These are phyloP conservation scores for Eulimnadia texana DNA, from an alignment of 1,140 invertebrate species.

Conservation along the genomic window DNA sequence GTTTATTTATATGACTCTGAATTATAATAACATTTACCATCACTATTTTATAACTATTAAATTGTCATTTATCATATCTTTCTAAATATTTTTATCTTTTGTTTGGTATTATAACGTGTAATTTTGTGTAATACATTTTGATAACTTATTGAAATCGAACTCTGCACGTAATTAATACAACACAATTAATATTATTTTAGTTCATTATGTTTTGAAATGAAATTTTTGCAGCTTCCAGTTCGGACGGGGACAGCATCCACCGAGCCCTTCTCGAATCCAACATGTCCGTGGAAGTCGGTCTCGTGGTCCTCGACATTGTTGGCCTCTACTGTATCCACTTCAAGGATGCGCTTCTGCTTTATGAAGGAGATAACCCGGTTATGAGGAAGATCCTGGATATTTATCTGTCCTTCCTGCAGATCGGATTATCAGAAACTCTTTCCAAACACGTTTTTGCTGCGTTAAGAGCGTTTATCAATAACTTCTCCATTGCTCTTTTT, in stretches of 20 bases:
- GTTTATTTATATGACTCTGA: no score
- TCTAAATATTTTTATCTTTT: background rate
- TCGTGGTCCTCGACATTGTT: conserved; percentile 69
- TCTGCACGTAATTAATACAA: no score
- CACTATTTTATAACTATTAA: no score
- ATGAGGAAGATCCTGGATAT: conserved; percentile 64
- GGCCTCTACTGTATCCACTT: conserved; percentile 72
- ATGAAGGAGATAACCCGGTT: conserved; percentile 54
- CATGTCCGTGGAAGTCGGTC: conserved; percentile 74
- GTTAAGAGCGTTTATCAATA: conserved; percentile 76
- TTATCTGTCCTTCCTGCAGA: conserved; percentile 70
- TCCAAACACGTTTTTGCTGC: conserved; percentile 83
- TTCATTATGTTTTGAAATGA: no score
- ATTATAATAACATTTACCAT: no score
- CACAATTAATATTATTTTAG: no score
- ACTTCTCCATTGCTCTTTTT: conserved; percentile 66
- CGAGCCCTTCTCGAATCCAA: conserved; percentile 66
- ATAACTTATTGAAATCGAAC: no score
- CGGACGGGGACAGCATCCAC: conserved; percentile 28
- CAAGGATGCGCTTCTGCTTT: conserved; percentile 43
- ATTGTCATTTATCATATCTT: background rate
- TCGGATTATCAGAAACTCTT: conserved; percentile 76
- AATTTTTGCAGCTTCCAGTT: conserved; percentile 21
- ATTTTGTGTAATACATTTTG: no score
- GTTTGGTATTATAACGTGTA: conserved; percentile 17